Base-by-base conservation (phyloP, 2,797 vertebrate genomes). In the Cirrhinus molitorella region DNA sequence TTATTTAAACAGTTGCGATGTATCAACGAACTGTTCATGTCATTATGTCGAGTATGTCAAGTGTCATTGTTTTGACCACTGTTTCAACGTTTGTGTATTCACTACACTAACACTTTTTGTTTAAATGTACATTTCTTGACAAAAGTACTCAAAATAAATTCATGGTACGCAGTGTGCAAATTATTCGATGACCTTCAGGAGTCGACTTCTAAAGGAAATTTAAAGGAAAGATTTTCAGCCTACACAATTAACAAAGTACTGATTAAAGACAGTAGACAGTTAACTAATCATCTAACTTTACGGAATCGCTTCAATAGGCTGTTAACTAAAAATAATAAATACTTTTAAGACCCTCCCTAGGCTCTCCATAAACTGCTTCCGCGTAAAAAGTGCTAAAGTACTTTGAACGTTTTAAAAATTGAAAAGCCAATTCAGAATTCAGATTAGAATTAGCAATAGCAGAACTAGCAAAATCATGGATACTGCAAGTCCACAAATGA, bases 1-100 rank as follows among this genome's bases (percentile, higher is more conserved):
- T 95, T 96, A 96, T 95, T 96, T 96, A 95, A 96, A 94, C 94
- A 93, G 93, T 88, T 93, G 92, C 91, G 92, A 89, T 89, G 71
- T 61, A 82, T 85, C 63, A 88, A 73, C 88, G 80, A 73, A 72
- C 79, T 78, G 79, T 85, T 84, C 77, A 47, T 84, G 82, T 77
- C 51, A 83, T 83, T 67, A 53, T 65, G 80, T 88, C 89, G 91
- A 88, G 79, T 76, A 34, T 91, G 80, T 90, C 73, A 57, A 59
- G 82, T 68, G 85, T 83, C 66, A 47, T 84, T 80, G 55, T 79
- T 85, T 80, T 87, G 76, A 78, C 92, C 92, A 89, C 88, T 91
- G 93, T 92, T 88, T 91, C 85, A 87, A 87, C 92, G 89, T 89
- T 94, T 96, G 94, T 95, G 82, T 71, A 93, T 96, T 96, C 95